These are phyloP conservation scores for Delphinus delphis DNA, from an alignment of 2,113 vertebrate genomes.

Conservation along the genomic window DNA sequence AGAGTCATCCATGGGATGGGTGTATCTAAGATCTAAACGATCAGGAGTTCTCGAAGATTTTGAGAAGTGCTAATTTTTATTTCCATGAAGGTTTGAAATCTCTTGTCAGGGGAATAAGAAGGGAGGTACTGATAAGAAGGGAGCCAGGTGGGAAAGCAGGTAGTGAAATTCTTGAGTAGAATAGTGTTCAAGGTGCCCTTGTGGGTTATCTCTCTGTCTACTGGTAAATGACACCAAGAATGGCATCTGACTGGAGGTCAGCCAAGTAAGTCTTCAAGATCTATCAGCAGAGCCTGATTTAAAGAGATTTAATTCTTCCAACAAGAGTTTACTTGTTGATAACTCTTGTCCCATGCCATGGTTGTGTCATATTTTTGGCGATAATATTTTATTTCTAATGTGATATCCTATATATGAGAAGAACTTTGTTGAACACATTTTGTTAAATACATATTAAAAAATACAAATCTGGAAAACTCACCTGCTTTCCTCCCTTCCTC, in stretches of 20 bases:
- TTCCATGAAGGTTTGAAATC: background rate
- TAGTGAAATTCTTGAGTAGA: background rate
- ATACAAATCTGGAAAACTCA: background rate
- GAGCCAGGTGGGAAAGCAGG: background rate
- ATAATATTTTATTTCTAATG: background rate
- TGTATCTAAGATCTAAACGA: background rate
- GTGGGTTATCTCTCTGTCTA: background rate
- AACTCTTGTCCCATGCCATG: background rate
- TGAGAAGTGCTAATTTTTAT: background rate
- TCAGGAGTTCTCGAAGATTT: background rate
- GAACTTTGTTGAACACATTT: background rate
- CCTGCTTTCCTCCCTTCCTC: background rate
- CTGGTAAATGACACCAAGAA: background rate
- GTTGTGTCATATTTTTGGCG: background rate
- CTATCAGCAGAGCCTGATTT: background rate
- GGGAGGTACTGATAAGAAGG: background rate
- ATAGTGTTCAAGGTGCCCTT: background rate
- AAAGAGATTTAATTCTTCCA: too few species aligned
- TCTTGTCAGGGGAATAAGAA: background rate
- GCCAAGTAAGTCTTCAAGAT: background rate
- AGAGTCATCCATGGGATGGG: background rate
- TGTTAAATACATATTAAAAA: slow-evolving; percentile 15
- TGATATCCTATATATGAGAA: background rate
- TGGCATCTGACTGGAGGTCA: background rate
- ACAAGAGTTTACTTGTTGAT: background rate